Evolutionary conservation across 2,113 vertebrate species (phyloP), one percentile per base, ranked within the genome.

Genomic region (Origma solitaria): DNA sequence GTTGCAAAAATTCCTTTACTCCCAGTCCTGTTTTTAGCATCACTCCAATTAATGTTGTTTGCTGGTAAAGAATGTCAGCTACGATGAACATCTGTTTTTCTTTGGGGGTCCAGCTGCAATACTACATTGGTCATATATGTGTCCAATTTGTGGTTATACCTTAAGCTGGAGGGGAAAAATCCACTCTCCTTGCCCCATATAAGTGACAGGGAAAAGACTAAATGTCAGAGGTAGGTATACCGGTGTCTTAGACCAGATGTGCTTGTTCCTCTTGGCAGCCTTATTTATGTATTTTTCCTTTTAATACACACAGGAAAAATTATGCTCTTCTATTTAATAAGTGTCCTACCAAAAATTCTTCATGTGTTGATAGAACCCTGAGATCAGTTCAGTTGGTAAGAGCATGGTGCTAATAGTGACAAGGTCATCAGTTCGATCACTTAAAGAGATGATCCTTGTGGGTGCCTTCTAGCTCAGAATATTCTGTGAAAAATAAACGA

Each of bases 351-450:
- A 51, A 61, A 45, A 60, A 40, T 42, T 57, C 24, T 77, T 11
- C 4, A 8, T 31, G 15, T 72, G 31, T 73, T 83, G 45, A 31
- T 61, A 72, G 79, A 61, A 40, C 21, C 8, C n/a, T 61, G n/a
- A 42, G 21, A 54, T 54, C 21, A 40, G n/a, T 54, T 47, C 7
- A 40, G 58, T 61, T 60, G 20, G 33, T 40, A 40, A 35, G 40
- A 47, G 21, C 2, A 2, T 54, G 12, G 17, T 15, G 12, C 30
- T 61, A 40, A 40, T 61, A 69, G 25, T 0, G 0, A 38, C n/a
- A 53, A 10, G 21, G 6, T 45, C 22, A 25, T 61, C n/a, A 15
- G 7, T 42, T 47, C 27, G n/a, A 35, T 40, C 40, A 42, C 17
- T 42, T 61, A n/a, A 22, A 17, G 47, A 61, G 0, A 12, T 82